phyloP scores from a whole-genome alignment of 2,113 vertebrate genomes.

The Chaetodon trifascialis region DNA sequence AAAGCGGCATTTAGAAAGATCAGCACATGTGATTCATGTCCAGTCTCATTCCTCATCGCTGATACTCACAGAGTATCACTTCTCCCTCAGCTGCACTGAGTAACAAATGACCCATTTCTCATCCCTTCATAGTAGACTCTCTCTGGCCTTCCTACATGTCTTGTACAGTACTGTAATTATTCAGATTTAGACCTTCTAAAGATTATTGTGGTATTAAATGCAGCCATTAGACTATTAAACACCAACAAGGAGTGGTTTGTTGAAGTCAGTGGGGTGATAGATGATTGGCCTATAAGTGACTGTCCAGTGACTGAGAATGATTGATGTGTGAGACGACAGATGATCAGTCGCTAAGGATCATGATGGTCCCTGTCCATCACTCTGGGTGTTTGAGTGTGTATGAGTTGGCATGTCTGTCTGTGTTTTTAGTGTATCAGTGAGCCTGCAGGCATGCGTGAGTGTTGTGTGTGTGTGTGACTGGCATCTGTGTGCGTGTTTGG shows the following conservation, averaged over 20 bases:
- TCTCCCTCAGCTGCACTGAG: constrained; percentile 47
- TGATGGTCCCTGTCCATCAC: constrained; percentile 75
- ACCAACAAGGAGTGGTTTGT: constrained; percentile 21
- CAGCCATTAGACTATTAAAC: background rate
- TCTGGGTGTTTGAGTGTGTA: constrained; percentile 38
- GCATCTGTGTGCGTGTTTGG: constrained; percentile 49
- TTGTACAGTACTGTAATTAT: background rate
- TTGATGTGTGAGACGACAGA: constrained; percentile 70
- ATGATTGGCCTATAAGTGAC: constrained; percentile 48
- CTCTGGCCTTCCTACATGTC: constrained; percentile 15
- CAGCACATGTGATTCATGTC: constrained; percentile 67
- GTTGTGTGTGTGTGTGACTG: constrained; percentile 2
- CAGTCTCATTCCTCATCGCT: constrained; percentile 61
- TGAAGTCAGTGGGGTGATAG: constrained; percentile 40
- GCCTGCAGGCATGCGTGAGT: constrained; percentile 70
- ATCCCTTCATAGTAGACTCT: constrained; percentile 30
- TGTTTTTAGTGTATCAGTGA: constrained; percentile 48
- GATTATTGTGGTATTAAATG: constrained; percentile 2
- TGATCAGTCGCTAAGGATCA: constrained; percentile 74
- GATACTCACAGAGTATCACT: constrained; percentile 58
- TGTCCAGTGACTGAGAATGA: constrained; percentile 60
- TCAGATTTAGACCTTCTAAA: constrained; percentile 1
- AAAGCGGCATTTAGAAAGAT: constrained; percentile 71
- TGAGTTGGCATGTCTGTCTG: constrained; percentile 40
- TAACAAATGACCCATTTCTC: constrained; percentile 53